Evolutionary conservation across 2,113 vertebrate genomes (phyloP).

Genomic region (Phoxinus phoxinus): DNA sequence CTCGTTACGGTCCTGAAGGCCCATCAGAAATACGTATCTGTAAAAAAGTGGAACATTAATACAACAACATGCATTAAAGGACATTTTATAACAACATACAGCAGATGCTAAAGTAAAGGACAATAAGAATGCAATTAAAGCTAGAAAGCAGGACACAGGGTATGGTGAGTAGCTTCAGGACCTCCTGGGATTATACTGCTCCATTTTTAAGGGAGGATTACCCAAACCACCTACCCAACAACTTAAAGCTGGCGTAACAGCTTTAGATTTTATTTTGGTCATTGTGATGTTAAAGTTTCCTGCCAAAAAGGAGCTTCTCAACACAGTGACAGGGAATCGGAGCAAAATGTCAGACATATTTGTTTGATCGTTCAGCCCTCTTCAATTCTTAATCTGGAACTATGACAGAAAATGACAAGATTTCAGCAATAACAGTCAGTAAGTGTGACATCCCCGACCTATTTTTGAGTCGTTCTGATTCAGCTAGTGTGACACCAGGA

Average conservation of each 20-base stretch:
- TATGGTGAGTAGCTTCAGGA: neutral
- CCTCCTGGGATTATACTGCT: neutral
- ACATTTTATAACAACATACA: neutral
- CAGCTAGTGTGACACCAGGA: neutral
- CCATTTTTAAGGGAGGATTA: slow-evolving; percentile 10
- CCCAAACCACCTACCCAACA: neutral
- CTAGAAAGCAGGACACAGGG: neutral
- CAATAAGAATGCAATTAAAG: neutral
- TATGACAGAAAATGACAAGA: neutral
- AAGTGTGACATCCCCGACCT: neutral
- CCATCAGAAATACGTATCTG: slow-evolving; percentile 96
- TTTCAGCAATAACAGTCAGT: neutral
- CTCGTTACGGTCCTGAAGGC: slow-evolving; percentile 93
- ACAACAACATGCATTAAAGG: neutral
- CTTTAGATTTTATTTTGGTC: neutral
- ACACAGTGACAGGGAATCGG: neutral
- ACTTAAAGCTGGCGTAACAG: neutral
- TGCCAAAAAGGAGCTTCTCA: neutral
- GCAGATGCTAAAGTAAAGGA: neutral
- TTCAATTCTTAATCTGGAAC: neutral
- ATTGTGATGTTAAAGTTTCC: neutral
- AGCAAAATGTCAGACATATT: neutral
- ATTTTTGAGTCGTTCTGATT: neutral
- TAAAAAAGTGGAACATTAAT: slow-evolving; percentile 15
- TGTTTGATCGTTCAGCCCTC: neutral